Conservation (phyloP, 2,888 invertebrate genomes). For the Ornithoptera alexandrae region DNA sequence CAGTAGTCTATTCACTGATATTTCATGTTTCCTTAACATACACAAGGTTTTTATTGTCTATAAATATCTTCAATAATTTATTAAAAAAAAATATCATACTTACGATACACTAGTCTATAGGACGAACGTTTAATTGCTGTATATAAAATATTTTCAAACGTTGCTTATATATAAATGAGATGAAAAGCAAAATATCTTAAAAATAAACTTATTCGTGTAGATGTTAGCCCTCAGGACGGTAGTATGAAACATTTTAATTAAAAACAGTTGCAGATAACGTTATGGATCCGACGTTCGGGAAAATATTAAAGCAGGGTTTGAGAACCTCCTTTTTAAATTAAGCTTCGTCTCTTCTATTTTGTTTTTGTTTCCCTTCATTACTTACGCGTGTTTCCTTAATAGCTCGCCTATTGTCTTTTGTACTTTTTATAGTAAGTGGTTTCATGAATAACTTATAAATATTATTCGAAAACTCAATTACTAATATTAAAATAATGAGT, state of each 20-base stretch:
- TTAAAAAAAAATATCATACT: no score
- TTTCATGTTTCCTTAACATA: no score
- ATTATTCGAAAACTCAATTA: not conserved
- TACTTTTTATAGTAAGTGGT: not conserved
- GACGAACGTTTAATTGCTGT: not conserved
- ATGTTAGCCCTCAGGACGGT: slow-evolving; percentile 6
- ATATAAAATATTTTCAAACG: not conserved
- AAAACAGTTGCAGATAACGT: slow-evolving; percentile 28
- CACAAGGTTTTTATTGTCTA: no score
- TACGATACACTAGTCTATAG: no score
- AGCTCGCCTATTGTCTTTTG: slow-evolving; percentile 1
- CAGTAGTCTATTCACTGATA: no score
- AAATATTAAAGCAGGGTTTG: slow-evolving; percentile 20
- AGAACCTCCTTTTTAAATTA: slow-evolving; percentile 22
- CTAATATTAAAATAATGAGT: not conserved
- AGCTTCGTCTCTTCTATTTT: slow-evolving; percentile 8
- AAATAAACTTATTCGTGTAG: not conserved
- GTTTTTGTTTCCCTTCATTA: slow-evolving; percentile 8
- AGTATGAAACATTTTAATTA: slow-evolving; percentile 27
- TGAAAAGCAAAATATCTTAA: slow-evolving; percentile 12
- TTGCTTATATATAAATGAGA: not conserved
- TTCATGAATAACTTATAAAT: slow-evolving; percentile 5
- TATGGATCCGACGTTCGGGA: slow-evolving; percentile 21
- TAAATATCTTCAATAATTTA: no score
- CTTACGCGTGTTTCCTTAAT: slow-evolving; percentile 12